Conservation (phyloP, 2,797 vertebrate species). For the Cossypha polioptera region DNA sequence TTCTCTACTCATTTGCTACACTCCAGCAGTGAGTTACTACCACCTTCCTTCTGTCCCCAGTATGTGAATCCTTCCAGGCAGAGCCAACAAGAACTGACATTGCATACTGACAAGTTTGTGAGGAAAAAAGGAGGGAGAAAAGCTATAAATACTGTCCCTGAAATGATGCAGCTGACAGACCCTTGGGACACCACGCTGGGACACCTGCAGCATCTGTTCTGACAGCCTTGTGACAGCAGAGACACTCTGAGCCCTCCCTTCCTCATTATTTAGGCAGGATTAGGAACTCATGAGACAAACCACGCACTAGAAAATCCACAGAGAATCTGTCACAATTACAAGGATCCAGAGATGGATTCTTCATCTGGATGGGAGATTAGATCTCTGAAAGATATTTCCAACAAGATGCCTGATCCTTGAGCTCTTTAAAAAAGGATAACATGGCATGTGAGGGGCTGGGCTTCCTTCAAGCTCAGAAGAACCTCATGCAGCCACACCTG, state of each 20-base stretch:
- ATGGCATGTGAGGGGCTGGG: not conserved
- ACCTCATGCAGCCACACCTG: not conserved
- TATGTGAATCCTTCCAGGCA: fast-evolving
- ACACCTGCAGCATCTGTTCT: not conserved
- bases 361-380: not conserved
- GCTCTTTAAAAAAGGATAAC: not conserved
- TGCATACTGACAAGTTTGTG: not conserved
- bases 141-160: not conserved
- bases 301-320: not conserved
- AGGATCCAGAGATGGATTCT: not conserved
- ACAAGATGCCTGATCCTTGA: not conserved
- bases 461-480: not conserved
- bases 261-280: not conserved
- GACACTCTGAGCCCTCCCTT: not conserved
- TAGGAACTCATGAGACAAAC: not conserved
- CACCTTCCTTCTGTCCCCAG: not conserved
- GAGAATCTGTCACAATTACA: not conserved
- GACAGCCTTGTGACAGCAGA: not conserved
- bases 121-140: not conserved
- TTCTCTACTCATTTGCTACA: not conserved
- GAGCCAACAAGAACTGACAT: not conserved
- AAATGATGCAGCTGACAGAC: not conserved
- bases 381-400: not conserved
- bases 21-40: not conserved
- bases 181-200: fast-evolving